Evolutionary conservation across 2,113 vertebrate genomes (phyloP).

Genomic region (Physeter macrocephalus): DNA sequence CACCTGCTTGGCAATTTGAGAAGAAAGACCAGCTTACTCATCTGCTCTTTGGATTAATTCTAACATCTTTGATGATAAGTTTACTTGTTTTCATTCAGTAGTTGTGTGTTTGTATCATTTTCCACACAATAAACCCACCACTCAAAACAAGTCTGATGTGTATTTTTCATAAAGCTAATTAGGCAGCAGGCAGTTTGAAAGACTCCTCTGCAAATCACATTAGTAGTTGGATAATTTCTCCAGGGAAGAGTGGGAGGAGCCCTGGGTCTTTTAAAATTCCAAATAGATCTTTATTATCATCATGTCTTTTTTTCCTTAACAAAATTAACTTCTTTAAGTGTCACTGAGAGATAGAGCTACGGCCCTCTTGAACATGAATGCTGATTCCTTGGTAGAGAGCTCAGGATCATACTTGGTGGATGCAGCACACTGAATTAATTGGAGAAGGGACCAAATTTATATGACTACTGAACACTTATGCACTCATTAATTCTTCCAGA

Average conservation of each 20-base stretch:
- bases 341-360: not conserved
- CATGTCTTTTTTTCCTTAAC: not conserved
- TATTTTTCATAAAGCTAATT: constrained; percentile 62
- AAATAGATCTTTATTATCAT: constrained; percentile 26
- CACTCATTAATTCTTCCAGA: not conserved
- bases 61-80: not conserved
- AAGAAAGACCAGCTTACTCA: not conserved
- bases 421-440: not conserved
- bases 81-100: constrained; percentile 38
- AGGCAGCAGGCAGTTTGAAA: constrained; percentile 24
- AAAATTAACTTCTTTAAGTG: not conserved
- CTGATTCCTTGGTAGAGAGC: not conserved
- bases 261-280: constrained; percentile 36
- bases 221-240: constrained; percentile 55
- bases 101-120: constrained; percentile 1
- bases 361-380: not conserved
- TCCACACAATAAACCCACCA: not conserved
- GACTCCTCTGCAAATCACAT: constrained; percentile 33
- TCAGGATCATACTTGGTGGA: not conserved
- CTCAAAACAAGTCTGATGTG: constrained; percentile 22
- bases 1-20: not conserved
- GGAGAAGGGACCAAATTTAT: not conserved
- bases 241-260: constrained; percentile 23
- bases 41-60: not conserved
- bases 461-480: not conserved